Percentiles rank a stretch among this genome's conserved stretches.
phyloP scores from a whole-genome alignment of 2,888 invertebrate species.

The Aphidius colemani region DNA sequence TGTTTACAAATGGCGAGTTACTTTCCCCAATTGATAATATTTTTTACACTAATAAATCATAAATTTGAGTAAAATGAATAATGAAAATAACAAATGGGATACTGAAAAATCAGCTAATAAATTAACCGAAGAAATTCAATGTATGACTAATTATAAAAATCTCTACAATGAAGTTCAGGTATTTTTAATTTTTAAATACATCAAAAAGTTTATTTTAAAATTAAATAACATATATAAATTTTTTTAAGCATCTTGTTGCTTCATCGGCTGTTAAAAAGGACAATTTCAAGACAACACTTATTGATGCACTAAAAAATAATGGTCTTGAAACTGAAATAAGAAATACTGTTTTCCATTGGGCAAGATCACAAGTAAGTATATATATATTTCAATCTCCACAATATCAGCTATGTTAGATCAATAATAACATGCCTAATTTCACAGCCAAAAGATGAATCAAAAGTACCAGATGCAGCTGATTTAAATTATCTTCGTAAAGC shows the following conservation, averaged over 20 bases:
- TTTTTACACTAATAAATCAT: background rate
- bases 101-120: slow-evolving; percentile 59
- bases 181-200: no score
- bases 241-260: slow-evolving; percentile 81
- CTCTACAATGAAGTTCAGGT: slow-evolving; percentile 62
- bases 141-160: slow-evolving; percentile 74
- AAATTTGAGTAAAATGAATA: background rate
- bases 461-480: slow-evolving; percentile 37
- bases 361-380: slow-evolving; percentile 63
- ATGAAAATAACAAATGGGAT: slow-evolving; percentile 78
- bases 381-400: background rate
- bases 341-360: slow-evolving; percentile 84
- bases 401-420: slow-evolving; percentile 26
- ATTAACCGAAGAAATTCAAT: slow-evolving; percentile 68
- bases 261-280: slow-evolving; percentile 76
- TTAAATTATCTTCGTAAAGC: slow-evolving; percentile 78
- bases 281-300: slow-evolving; percentile 77
- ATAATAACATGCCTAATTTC: slow-evolving; percentile 35
- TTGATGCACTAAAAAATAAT: slow-evolving; percentile 76
- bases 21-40: background rate
- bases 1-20: slow-evolving; percentile 56
- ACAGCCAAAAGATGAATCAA: slow-evolving; percentile 30
- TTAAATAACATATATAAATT: no score
- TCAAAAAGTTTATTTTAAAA: no score
- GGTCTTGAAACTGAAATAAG: slow-evolving; percentile 82